Conservation (phyloP, 2,113 vertebrate species). For the Halcyon senegalensis region DNA sequence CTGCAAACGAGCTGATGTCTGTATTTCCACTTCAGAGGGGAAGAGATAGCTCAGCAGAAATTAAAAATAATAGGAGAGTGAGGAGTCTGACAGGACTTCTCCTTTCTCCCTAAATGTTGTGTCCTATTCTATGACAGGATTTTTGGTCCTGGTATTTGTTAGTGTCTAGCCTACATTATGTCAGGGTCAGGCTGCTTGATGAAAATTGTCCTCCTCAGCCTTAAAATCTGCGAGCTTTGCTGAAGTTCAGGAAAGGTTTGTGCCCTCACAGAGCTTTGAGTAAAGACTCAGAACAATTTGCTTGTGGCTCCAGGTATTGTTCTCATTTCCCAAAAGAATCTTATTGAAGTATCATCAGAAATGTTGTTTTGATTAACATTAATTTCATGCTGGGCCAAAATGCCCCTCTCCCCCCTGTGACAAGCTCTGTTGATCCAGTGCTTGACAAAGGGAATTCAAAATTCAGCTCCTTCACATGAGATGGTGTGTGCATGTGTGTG, state of each 20-base stretch:
- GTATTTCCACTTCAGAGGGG: fast-evolving
- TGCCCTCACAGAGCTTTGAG: neutral
- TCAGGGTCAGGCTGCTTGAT: neutral
- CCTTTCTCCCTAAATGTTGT: neutral
- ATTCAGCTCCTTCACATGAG: slow-evolving; percentile 44
- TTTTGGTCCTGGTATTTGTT: neutral
- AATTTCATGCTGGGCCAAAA: neutral
- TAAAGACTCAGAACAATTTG: neutral
- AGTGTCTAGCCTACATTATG: neutral
- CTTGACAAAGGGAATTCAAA: slow-evolving; percentile 32
- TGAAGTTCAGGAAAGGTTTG: neutral
- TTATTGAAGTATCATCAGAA: neutral
- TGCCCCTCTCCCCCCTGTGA: neutral
- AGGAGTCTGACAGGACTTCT: neutral
- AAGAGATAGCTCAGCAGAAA: slow-evolving; percentile 6
- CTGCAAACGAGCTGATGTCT: neutral
- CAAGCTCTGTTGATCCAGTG: neutral
- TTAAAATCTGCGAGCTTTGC: neutral
- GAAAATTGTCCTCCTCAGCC: neutral
- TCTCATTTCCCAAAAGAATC: neutral
- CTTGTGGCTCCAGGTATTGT: neutral
- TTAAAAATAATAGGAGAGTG: neutral
- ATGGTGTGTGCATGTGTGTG: neutral
- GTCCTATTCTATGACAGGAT: neutral
- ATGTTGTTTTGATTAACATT: neutral